Evolutionary conservation across 1,140 invertebrate genomes (phyloP).

Genomic region (Bombyx mori): DNA sequence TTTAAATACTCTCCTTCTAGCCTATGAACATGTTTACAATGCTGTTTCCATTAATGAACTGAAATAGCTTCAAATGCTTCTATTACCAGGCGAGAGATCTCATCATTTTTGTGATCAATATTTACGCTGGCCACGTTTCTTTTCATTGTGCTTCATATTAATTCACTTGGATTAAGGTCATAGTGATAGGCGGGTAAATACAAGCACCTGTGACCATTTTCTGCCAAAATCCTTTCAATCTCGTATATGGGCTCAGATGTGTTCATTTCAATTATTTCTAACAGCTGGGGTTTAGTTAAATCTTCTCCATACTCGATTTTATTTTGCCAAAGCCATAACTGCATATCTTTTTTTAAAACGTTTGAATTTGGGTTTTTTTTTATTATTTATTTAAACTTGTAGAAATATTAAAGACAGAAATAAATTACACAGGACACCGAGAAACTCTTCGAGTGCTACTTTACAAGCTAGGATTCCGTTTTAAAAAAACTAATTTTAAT

Average conservation of each 20-base stretch:
- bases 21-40: slow-evolving; percentile 6
- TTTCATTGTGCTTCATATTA: slow-evolving; percentile 6
- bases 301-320: slow-evolving; percentile 10
- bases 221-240: slow-evolving; percentile 1
- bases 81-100: too few species aligned
- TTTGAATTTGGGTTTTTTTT: slow-evolving; percentile 8
- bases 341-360: slow-evolving; percentile 12
- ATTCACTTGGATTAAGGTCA: slow-evolving; percentile 3
- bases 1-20: slow-evolving; percentile 3
- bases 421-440: slow-evolving; percentile 8
- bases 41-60: slow-evolving; percentile 5
- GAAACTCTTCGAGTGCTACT: slow-evolving; percentile 13
- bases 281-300: slow-evolving; percentile 10
- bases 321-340: slow-evolving; percentile 13
- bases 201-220: slow-evolving; percentile 3
- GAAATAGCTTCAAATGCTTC: slow-evolving; percentile 4
- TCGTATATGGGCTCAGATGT: slow-evolving; percentile 4
- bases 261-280: slow-evolving; percentile 1
- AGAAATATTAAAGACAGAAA: slow-evolving; percentile 9
- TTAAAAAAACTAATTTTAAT: slow-evolving; percentile 10
- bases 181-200: slow-evolving; percentile 1
- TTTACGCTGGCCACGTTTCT: neutral
- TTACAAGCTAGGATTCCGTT: slow-evolving; percentile 11
- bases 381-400: slow-evolving; percentile 5
- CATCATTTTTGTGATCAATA: too few species aligned